Base-by-base conservation (phyloP, 2,113 vertebrate species). In the Poicephalus meyeri region DNA sequence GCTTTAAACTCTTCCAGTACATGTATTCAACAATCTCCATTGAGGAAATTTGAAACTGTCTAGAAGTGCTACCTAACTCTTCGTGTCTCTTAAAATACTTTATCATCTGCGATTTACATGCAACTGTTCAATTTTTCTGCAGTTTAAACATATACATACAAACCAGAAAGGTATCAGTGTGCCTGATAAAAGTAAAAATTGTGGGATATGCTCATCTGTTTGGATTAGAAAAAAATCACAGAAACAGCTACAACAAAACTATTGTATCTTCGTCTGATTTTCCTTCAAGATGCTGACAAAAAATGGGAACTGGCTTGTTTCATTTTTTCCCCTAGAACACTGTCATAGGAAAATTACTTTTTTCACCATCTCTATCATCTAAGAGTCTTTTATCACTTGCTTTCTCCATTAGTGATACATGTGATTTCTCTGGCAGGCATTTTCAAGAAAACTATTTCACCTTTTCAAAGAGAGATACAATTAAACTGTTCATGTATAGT, bases 381-480 rank as follows among this genome's bases (percentile, higher is more conserved):
- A 61, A 84, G 55, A 95, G 72, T 66, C 89, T 93, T 89, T 95
- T 96, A 85, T 80, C 78, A 41, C 86, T 91, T 66, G 20, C 77
- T 97, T 92, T 88, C 85, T 87, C 84, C 46, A 56, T 97, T 97
- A 95, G 89, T 72, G 84, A 94, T 93, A 85, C 33, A 64, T 69
- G 44, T 89, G 72, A 88, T 96, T 97, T 95, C 94, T 94, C 91
- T 97, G 93, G 70, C 93, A 91, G 91, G 70, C 85, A 89, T 89
- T 80, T 87, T 78, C 86, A 95, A 47, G 79, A 87, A 94, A 95
- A 93, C 25, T 84, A 61, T 66, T 95, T 88, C 83, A 82, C 63
- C 65, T 93, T 94, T 95, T 93, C 91, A 82, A 80, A 58, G 76
- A 85, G 49, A 93, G 80, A 93, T 39, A 65, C 35, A 87, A 78